Evolutionary conservation across 2,888 invertebrate species (phyloP).

Genomic region (Amphimallon solstitiale): DNA sequence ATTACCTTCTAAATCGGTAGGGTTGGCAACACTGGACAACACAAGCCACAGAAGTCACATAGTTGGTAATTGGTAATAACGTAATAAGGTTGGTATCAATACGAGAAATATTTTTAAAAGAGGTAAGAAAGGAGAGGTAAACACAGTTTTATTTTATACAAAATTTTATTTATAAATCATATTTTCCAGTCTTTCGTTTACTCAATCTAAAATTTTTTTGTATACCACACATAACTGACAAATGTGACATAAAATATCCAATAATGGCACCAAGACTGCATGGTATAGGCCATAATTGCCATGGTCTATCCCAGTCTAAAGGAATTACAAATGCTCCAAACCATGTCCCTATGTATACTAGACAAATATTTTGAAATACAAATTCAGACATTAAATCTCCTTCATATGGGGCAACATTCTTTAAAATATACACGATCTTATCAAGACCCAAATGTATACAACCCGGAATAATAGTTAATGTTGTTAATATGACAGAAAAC

Average conservation of each 20-base stretch:
- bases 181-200: constrained; percentile 41
- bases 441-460: constrained; percentile 72
- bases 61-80: too few species aligned
- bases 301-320: constrained; percentile 89
- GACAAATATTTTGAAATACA: constrained; percentile 68
- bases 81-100: too few species aligned
- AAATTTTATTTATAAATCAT: constrained; percentile 41
- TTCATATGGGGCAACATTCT: constrained; percentile 65
- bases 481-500: constrained; percentile 71
- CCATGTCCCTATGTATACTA: constrained; percentile 82
- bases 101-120: too few species aligned
- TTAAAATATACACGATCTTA: constrained; percentile 66
- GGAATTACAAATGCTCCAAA: constrained; percentile 86
- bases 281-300: constrained; percentile 86
- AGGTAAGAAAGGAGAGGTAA: too few species aligned
- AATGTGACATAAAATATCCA: constrained; percentile 65
- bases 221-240: constrained; percentile 18
- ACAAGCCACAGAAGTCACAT: too few species aligned
- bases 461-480: constrained; percentile 72
- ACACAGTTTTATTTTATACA: constrained; percentile 1
- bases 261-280: constrained; percentile 75
- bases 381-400: constrained; percentile 68
- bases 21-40: too few species aligned
- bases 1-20: too few species aligned
- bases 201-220: constrained; percentile 20